Evolutionary conservation across 2,888 invertebrate species (phyloP).

Genomic region (Callyntrura sp.): DNA sequence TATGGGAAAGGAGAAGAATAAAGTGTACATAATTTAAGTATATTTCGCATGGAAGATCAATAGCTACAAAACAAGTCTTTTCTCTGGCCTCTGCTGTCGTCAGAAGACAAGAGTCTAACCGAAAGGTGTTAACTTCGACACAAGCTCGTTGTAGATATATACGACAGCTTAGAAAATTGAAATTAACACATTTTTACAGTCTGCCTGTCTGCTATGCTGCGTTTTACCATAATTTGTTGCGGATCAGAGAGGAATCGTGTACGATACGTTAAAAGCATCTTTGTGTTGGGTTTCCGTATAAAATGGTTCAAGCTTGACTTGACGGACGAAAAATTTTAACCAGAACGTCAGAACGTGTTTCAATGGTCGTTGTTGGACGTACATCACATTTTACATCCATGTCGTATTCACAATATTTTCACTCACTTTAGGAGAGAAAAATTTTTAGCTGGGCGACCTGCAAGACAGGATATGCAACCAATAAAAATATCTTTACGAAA

Average conservation of each 20-base stretch:
- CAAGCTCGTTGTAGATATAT: not conserved
- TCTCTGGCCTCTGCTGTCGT: not conserved
- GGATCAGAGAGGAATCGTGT: not conserved
- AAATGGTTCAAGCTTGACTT: not conserved
- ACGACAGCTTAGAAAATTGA: not conserved
- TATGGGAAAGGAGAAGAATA: not conserved
- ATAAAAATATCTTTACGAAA: not conserved
- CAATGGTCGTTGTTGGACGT: too few species aligned
- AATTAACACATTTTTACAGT: constrained; percentile 29
- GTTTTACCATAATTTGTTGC: not conserved
- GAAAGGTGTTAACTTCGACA: not conserved
- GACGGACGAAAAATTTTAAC: not conserved
- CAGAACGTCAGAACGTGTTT: too few species aligned
- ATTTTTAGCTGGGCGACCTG: not conserved
- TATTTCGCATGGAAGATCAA: not conserved
- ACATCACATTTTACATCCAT: too few species aligned
- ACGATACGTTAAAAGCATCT: not conserved
- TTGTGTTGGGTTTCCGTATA: not conserved
- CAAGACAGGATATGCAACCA: constrained; percentile 9
- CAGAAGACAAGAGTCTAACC: not conserved
- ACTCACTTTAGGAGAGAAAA: too few species aligned
- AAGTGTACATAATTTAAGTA: not conserved
- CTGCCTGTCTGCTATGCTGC: not conserved
- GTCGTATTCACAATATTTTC: too few species aligned
- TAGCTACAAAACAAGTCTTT: not conserved